Percentiles rank a stretch among this genome's conserved stretches.
phyloP scores from a whole-genome alignment of 2,888 invertebrate species.

The Mesoligia furuncula region DNA sequence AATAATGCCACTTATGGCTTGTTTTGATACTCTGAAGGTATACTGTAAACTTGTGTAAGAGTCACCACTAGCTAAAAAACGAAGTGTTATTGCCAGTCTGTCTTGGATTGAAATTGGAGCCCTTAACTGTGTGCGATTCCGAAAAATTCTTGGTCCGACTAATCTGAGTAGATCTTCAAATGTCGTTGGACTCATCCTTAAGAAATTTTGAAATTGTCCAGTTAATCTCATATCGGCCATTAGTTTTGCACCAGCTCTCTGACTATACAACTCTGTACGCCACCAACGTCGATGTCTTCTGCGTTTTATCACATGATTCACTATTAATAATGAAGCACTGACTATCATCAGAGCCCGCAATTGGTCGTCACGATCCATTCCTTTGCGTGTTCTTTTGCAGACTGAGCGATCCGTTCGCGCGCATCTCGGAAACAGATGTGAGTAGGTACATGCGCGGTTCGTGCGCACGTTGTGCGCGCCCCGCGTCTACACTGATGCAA shows the following conservation, averaged over 20 bases:
- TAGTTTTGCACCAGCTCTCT: conserved; percentile 53
- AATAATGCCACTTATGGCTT: not conserved
- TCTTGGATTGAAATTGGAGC: conserved; percentile 53
- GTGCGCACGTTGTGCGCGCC: too few species aligned
- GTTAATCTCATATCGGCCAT: conserved; percentile 56
- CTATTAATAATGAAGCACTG: conserved; percentile 12
- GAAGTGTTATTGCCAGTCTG: conserved; percentile 50
- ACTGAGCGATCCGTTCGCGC: too few species aligned
- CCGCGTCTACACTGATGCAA: too few species aligned
- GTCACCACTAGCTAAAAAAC: conserved; percentile 35
- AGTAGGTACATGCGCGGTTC: too few species aligned
- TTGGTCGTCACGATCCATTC: too few species aligned
- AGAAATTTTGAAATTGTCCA: conserved; percentile 54
- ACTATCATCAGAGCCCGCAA: not conserved
- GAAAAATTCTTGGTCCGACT: conserved; percentile 55
- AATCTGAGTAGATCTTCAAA: conserved; percentile 39
- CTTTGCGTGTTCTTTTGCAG: too few species aligned
- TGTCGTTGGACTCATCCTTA: conserved; percentile 48
- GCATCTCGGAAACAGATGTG: too few species aligned
- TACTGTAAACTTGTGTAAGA: conserved; percentile 41
- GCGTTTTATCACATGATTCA: conserved; percentile 45
- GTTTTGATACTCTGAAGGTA: conserved; percentile 42
- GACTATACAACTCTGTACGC: conserved; percentile 61
- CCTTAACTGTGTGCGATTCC: conserved; percentile 46
- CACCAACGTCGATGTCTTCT: conserved; percentile 59